Percentiles rank a stretch among this genome's conserved stretches.
These are phyloP conservation scores for Pterocles burchelli DNA, from an alignment of 2,113 vertebrate species.

Conservation along the genomic window DNA sequence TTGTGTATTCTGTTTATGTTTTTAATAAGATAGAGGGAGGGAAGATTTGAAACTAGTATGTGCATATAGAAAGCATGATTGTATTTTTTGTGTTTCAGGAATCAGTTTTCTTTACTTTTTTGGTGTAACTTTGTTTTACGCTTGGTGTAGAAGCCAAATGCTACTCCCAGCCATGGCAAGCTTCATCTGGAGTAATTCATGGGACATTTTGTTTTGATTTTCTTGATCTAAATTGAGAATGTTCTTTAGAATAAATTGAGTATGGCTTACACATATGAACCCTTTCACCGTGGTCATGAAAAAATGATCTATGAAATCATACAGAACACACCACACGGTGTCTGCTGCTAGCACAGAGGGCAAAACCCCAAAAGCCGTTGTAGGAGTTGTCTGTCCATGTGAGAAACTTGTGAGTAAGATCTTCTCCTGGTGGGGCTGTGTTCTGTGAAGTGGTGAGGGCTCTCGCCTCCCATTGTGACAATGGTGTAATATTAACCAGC, in stretches of 20 bases:
- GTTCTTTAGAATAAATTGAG: background rate
- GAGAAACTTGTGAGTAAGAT: background rate
- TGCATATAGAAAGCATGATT: fast-evolving
- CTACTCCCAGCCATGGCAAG: background rate
- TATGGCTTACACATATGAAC: background rate
- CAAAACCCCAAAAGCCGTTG: background rate
- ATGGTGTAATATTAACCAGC: background rate
- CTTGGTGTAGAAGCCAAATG: background rate
- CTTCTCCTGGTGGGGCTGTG: background rate
- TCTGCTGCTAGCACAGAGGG: background rate
- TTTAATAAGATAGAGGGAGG: background rate
- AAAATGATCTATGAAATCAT: background rate
- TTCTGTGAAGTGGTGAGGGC: background rate
- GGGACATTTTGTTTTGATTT: background rate
- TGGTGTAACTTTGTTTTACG: background rate
- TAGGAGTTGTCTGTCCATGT: background rate
- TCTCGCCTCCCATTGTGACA: background rate
- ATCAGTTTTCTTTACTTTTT: background rate
- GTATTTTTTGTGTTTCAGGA: background rate
- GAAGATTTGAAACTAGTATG: background rate
- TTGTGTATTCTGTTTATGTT: background rate
- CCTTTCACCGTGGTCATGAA: background rate
- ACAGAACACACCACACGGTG: background rate
- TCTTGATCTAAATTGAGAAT: background rate
- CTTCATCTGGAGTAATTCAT: background rate